phyloP scores from a whole-genome alignment of 2,888 invertebrate genomes.

The Hypomecis atomaria region DNA sequence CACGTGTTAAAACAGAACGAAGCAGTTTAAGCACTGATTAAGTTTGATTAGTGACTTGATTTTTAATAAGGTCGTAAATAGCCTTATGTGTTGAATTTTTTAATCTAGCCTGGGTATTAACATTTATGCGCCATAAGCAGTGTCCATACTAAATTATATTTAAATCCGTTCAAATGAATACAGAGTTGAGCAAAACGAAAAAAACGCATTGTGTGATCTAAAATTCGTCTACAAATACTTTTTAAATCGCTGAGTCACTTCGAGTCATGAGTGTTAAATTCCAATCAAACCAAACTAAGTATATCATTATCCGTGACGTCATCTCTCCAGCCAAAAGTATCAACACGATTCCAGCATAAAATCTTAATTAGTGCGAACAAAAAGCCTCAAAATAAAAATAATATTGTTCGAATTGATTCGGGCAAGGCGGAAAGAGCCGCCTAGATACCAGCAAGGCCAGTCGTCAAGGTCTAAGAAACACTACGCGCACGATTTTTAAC shows the following conservation, averaged over 20 bases:
- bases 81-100: too few species aligned
- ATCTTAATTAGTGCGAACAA: conserved; percentile 41
- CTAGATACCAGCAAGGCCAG: conserved; percentile 80
- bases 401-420: conserved; percentile 79
- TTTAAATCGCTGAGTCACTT: conserved; percentile 18
- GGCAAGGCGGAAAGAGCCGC: conserved; percentile 83
- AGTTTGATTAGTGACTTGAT: too few species aligned
- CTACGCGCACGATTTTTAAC: conserved; percentile 51
- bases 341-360: conserved; percentile 30
- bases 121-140: too few species aligned
- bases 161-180: too few species aligned
- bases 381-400: conserved; percentile 64
- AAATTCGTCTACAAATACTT: neutral
- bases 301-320: conserved; percentile 10
- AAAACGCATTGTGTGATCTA: neutral
- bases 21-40: too few species aligned
- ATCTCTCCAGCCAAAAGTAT: conserved; percentile 3
- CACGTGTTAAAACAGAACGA: too few species aligned
- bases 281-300: conserved; percentile 7
- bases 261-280: neutral
- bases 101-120: too few species aligned
- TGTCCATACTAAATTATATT: too few species aligned
- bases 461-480: conserved; percentile 70
- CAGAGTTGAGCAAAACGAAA: too few species aligned
- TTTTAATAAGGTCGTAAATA: too few species aligned